Evolutionary conservation across 1,140 invertebrate species (phyloP).

Genomic region (Ceratosolen fusciceps): DNA sequence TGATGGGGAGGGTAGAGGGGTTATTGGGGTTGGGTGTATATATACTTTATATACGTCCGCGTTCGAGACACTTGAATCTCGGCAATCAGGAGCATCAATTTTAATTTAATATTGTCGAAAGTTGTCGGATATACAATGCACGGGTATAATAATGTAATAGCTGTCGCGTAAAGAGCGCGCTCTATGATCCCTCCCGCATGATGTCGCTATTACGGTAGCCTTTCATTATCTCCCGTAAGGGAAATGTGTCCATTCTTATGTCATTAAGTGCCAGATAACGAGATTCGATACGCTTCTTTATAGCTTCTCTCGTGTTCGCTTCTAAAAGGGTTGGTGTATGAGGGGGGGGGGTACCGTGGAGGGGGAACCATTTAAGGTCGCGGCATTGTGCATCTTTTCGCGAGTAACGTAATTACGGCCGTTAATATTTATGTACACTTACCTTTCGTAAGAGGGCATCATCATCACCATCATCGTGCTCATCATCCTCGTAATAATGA

Average conservation of each 20-base stretch:
- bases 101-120: slow-evolving; percentile 37
- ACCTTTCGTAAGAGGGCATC: background rate
- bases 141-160: slow-evolving; percentile 28
- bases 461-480: too few relatives aligned
- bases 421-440: slow-evolving; percentile 1
- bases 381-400: background rate
- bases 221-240: background rate
- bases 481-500: too few relatives aligned
- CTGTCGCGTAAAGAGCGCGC: background rate
- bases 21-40: too few relatives aligned
- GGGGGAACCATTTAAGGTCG: background rate
- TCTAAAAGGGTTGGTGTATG: too few relatives aligned
- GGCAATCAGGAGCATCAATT: slow-evolving; percentile 30
- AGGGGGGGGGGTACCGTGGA: too few relatives aligned
- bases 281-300: background rate
- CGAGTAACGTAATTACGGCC: background rate
- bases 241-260: background rate
- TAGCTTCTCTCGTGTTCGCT: background rate
- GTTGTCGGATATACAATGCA: background rate
- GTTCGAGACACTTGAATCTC: slow-evolving; percentile 27
- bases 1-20: too few relatives aligned
- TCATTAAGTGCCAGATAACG: background rate
- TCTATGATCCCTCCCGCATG: slow-evolving; percentile 29
- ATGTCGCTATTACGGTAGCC: background rate
- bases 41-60: slow-evolving; percentile 23